These are phyloP conservation scores for Lepidochrysops patricia DNA, from an alignment of 2,888 invertebrate genomes.

Conservation along the genomic window DNA sequence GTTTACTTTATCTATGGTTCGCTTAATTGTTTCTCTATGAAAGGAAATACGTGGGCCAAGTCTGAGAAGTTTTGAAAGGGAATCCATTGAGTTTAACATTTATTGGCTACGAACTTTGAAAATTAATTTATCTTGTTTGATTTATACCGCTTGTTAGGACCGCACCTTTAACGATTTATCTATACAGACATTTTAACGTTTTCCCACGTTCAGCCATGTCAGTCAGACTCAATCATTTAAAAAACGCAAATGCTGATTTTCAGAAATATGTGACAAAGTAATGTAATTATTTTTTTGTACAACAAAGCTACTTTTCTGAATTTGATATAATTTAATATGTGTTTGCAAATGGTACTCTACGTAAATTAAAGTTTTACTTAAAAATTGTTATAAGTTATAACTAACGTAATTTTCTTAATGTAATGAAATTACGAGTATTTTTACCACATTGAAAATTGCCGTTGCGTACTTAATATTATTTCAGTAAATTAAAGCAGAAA, in stretches of 20 bases:
- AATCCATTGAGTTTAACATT: neutral
- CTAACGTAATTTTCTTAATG: neutral
- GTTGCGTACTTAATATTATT: neutral
- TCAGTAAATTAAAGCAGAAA: neutral
- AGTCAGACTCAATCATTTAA: too few relatives aligned
- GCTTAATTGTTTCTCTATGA: neutral
- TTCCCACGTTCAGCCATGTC: too few relatives aligned
- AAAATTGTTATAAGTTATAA: neutral
- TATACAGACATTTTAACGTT: neutral
- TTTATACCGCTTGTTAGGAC: neutral
- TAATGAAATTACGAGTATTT: neutral
- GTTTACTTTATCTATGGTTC: neutral
- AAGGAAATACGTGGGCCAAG: neutral
- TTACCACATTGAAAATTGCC: neutral
- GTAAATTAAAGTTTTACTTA: neutral
- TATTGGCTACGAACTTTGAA: conserved; percentile 1
- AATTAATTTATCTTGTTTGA: neutral
- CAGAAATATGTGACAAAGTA: too few relatives aligned
- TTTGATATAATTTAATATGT: too few relatives aligned
- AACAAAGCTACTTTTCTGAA: too few relatives aligned
- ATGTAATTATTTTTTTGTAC: too few relatives aligned
- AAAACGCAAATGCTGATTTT: too few relatives aligned
- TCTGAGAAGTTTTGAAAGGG: conserved; percentile 2
- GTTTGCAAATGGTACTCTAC: neutral
- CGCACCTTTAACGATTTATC: neutral